Evolutionary conservation across 2,113 vertebrate species (phyloP), one percentile per base, ranked within the genome.

Genomic region (Tyrannus savana): DNA sequence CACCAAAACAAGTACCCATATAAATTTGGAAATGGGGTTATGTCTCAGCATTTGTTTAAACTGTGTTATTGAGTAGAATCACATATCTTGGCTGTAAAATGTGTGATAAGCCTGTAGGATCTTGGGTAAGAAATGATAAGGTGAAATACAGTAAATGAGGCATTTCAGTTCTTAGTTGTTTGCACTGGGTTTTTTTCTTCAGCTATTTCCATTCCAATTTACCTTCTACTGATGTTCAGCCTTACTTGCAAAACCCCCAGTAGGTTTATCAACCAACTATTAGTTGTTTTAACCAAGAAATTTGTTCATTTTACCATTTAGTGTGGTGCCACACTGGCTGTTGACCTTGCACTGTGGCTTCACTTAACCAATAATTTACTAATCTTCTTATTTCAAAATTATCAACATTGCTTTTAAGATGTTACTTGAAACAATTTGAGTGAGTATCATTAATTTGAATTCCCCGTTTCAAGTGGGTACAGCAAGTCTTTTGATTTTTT

Each of bases 401-500:
- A 87, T 73, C 49, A 68, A 84, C 58, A 76, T 58, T n/a, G 60
- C 6, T 90, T 80, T 76, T 93, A 85, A 87, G 62, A 93, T 53
- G 31, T 85, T 94, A 71, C 35, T 93, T 91, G 58, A 88, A 94
- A 90, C 49, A 93, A 63, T 87, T 87, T 53, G 11, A 80, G 37
- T 74, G 41, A 75, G 60, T 68, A 79, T 64, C 56, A 87, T 84
- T 95, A 69, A 72, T 23, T 42, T 10, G 37, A 82, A 83, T 84
- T 63, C n/a, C 72, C n/a, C 30, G 59, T 91, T 85, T 95, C 83
- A 86, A 95, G 88, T 74, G 68, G 42, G 4, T 59, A 78, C 42
- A 86, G 47, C 35, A 89, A 84, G 24, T 33, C 37, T 92, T 95
- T 77, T 93, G 23, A 93, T 94, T 93, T 91, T 94, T 53, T 41